Evolutionary conservation across 2,113 vertebrate genomes (phyloP).

Genomic region (Pterocles burchelli): DNA sequence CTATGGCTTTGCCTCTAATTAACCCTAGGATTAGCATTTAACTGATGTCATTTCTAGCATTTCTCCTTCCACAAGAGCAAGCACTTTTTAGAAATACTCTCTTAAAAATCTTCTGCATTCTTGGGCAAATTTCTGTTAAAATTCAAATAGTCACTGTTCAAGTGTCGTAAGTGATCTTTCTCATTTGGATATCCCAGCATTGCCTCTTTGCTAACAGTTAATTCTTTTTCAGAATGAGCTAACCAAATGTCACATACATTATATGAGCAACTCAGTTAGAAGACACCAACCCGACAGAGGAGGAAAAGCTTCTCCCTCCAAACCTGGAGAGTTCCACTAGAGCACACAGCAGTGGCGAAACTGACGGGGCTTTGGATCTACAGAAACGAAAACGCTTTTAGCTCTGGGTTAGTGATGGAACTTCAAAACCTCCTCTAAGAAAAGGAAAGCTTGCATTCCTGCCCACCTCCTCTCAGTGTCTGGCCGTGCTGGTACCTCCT

Average conservation of each 20-base stretch:
- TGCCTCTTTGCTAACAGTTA: background rate
- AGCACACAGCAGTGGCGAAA: background rate
- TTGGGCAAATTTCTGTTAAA: background rate
- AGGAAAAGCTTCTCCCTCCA: background rate
- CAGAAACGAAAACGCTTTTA: background rate
- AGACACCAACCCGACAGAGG: background rate
- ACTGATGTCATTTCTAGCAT: background rate
- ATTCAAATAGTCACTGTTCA: background rate
- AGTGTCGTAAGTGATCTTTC: background rate
- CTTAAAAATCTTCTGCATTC: background rate
- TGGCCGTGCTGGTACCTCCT: background rate
- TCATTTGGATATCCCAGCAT: background rate
- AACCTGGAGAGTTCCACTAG: background rate
- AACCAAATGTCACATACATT: background rate
- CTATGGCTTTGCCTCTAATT: background rate
- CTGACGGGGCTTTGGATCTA: background rate
- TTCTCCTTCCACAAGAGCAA: background rate
- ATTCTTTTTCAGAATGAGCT: background rate
- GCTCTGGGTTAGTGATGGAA: background rate
- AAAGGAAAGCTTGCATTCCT: background rate
- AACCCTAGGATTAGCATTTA: background rate
- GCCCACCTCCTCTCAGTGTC: background rate
- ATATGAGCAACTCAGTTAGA: background rate
- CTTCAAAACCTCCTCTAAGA: background rate
- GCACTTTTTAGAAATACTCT: background rate